phyloP scores from a whole-genome alignment of 2,113 vertebrate genomes.

The Laticauda laticaudata region DNA sequence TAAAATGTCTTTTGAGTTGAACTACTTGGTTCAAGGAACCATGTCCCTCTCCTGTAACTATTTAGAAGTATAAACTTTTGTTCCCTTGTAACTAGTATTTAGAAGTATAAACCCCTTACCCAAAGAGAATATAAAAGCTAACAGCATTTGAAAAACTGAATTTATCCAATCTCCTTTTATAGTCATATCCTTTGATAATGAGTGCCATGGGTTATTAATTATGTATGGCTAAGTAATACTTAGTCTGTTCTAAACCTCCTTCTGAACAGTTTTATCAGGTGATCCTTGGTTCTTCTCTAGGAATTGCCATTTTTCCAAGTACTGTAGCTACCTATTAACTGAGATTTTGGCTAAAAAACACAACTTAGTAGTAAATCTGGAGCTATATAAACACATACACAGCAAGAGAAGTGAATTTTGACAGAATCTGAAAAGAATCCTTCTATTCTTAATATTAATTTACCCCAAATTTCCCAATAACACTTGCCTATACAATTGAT shows the following conservation, averaged over 20 bases:
- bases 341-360: not conserved
- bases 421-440: not conserved
- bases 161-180: not conserved
- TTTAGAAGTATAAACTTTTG: not conserved
- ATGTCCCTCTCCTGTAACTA: not conserved
- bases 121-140: not conserved
- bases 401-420: not conserved
- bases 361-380: not conserved
- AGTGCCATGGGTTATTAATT: not conserved
- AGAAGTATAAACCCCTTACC: not conserved
- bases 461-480: not conserved
- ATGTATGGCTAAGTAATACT: not conserved
- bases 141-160: not conserved
- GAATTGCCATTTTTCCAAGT: not conserved
- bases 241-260: not conserved
- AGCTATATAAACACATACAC: not conserved
- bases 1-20: not conserved
- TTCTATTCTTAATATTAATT: not conserved
- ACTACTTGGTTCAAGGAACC: not conserved
- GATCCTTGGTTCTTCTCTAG: not conserved
- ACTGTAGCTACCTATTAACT: not conserved
- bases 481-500: not conserved
- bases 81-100: not conserved
- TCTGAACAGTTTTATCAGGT: not conserved
- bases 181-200: not conserved